phyloP scores from a whole-genome alignment of 2,888 invertebrate genomes.

The Cloeon dipterum region DNA sequence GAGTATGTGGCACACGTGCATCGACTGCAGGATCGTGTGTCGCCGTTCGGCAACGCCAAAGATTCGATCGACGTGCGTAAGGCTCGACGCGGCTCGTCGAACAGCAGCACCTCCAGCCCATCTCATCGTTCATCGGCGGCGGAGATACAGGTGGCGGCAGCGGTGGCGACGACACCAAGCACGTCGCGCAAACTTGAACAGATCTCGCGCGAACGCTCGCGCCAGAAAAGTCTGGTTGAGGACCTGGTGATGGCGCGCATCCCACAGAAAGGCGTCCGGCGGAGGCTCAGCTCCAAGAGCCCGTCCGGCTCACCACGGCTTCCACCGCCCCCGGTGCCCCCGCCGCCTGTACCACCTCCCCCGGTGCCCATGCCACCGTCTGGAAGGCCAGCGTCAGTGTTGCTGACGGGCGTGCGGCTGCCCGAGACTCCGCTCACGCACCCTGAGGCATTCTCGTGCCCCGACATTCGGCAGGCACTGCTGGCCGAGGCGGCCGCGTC shows the following conservation, averaged over 20 bases:
- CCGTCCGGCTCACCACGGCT: not conserved
- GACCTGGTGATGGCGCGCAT: constrained; percentile 63
- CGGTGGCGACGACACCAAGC: constrained; percentile 22
- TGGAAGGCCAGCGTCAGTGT: constrained; percentile 4
- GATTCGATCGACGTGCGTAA: constrained; percentile 43
- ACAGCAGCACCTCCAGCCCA: not conserved
- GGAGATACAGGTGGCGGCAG: constrained; percentile 17
- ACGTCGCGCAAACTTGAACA: constrained; percentile 46
- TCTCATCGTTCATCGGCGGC: constrained; percentile 12
- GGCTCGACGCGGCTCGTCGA: constrained; percentile 18
- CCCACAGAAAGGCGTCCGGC: constrained; percentile 16
- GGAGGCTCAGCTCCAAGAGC: constrained; percentile 3
- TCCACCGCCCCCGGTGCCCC: not conserved
- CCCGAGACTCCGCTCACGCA: constrained; percentile 13
- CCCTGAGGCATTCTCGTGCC: constrained; percentile 19
- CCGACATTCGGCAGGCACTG: constrained; percentile 19
- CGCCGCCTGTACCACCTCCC: not conserved
- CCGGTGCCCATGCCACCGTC: not conserved
- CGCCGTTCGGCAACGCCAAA: constrained; percentile 42
- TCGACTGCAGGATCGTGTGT: constrained; percentile 36
- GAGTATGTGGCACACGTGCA: constrained; percentile 40
- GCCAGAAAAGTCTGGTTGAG: constrained; percentile 63
- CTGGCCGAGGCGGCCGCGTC: constrained; percentile 9
- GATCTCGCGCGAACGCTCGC: constrained; percentile 52
- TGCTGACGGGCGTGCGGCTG: constrained; percentile 8